Evolutionary conservation across 2,113 vertebrate genomes (phyloP).

Genomic region (Butorides virescens): DNA sequence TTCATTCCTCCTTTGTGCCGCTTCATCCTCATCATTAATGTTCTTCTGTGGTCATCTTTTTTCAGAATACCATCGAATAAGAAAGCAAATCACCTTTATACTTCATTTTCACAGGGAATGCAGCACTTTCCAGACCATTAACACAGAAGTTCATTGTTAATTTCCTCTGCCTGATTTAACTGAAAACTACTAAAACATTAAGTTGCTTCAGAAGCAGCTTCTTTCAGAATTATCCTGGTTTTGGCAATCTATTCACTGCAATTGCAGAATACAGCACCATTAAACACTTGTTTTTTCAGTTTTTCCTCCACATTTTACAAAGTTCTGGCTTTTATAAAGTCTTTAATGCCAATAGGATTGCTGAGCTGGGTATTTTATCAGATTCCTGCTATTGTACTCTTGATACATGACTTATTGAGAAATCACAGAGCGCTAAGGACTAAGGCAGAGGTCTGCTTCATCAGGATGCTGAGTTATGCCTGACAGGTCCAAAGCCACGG

Average conservation of each 20-base stretch:
- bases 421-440: neutral
- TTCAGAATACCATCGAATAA: neutral
- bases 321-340: neutral
- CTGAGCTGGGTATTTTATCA: neutral
- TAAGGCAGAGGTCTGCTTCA: neutral
- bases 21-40: neutral
- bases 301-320: neutral
- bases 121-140: constrained; percentile 33
- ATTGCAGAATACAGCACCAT: neutral
- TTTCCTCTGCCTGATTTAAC: constrained; percentile 41
- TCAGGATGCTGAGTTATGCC: neutral
- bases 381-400: neutral
- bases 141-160: constrained; percentile 1
- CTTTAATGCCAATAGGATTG: neutral
- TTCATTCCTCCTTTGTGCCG: neutral
- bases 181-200: constrained; percentile 25
- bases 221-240: neutral
- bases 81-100: constrained; percentile 28
- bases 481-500: neutral
- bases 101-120: constrained; percentile 20
- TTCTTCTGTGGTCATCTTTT: neutral
- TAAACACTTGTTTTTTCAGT: neutral
- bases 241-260: neutral
- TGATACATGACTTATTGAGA: neutral
- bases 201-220: neutral